These are phyloP conservation scores for Aspidoscelis tigris DNA, from an alignment of 2,113 vertebrate genomes.

Conservation along the genomic window DNA sequence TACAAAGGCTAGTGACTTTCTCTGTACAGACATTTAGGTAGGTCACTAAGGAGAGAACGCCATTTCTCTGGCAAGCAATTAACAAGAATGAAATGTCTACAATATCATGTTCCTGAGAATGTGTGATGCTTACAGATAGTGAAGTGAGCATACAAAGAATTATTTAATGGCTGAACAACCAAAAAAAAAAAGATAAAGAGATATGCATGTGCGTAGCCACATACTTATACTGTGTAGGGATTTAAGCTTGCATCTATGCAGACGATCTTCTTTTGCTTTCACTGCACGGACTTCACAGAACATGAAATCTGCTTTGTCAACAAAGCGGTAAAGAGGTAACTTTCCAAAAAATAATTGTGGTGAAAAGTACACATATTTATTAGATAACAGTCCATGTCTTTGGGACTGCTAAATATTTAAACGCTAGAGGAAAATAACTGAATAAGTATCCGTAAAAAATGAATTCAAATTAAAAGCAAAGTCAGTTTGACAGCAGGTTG, in stretches of 20 bases:
- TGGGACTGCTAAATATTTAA: background rate
- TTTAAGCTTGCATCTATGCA: too few relatives aligned
- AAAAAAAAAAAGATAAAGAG: background rate
- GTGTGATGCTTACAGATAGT: background rate
- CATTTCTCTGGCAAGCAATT: background rate
- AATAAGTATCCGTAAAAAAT: too few relatives aligned
- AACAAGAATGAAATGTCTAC: background rate
- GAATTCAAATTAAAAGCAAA: too few relatives aligned
- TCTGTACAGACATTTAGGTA: background rate
- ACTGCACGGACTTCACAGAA: background rate
- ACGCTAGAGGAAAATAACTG: too few relatives aligned
- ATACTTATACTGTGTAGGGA: too few relatives aligned
- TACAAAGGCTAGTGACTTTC: background rate
- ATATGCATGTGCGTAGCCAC: too few relatives aligned
- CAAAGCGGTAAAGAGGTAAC: background rate
- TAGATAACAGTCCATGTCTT: background rate
- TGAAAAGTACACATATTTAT: background rate
- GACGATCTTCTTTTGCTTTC: background rate
- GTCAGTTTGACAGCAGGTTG: too few relatives aligned
- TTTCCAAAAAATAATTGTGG: constrained; percentile 5
- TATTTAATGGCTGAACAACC: background rate
- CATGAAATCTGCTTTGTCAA: background rate
- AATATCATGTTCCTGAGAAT: background rate
- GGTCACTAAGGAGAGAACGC: background rate
- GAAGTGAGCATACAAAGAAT: background rate